Conservation (phyloP, 1,140 invertebrate genomes). For the Hyles euphorbiae region DNA sequence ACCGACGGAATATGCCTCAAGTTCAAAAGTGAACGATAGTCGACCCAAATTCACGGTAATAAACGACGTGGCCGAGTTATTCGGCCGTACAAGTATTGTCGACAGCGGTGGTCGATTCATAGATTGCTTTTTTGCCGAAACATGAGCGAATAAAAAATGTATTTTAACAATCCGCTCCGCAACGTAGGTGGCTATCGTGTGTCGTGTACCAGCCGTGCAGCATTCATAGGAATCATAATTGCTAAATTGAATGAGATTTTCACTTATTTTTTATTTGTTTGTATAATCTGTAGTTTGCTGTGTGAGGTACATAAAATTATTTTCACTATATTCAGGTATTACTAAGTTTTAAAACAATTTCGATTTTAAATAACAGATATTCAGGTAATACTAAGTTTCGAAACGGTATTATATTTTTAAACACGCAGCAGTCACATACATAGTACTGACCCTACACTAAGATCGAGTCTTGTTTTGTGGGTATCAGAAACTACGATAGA, state of each 20-base stretch:
- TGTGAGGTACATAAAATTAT: no score
- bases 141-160: slow-evolving; percentile 46
- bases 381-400: no score
- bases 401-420: no score
- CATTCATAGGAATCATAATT: slow-evolving; percentile 44
- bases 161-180: slow-evolving; percentile 37
- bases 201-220: slow-evolving; percentile 40
- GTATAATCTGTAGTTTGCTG: not conserved
- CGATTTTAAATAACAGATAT: no score
- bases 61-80: slow-evolving; percentile 22
- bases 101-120: slow-evolving; percentile 51
- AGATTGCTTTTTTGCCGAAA: slow-evolving; percentile 66
- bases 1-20: slow-evolving; percentile 28
- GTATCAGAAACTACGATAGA: no score
- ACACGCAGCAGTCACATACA: no score
- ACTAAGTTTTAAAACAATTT: no score
- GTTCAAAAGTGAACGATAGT: slow-evolving; percentile 26
- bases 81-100: slow-evolving; percentile 29
- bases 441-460: no score
- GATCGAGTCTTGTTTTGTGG: no score
- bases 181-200: slow-evolving; percentile 55
- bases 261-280: not conserved
- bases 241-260: slow-evolving; percentile 1
- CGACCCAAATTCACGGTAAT: slow-evolving; percentile 30
- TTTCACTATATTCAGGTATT: no score